Base-by-base conservation (phyloP, 2,888 invertebrate genomes). In the Diabrotica balteata region DNA sequence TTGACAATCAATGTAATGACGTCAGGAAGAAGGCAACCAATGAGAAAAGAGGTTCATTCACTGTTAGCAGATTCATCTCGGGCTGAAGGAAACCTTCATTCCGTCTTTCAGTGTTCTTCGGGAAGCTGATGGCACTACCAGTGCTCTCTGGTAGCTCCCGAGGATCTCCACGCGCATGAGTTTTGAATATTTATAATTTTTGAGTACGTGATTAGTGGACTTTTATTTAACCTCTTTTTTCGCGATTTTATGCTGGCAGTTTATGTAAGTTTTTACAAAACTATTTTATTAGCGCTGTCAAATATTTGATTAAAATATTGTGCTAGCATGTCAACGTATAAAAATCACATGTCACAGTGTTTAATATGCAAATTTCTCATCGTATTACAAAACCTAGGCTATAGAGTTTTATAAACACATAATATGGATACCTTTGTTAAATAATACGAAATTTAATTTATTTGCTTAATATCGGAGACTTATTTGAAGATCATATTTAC, bases 1-100 rank as follows among this genome's bases (percentile, higher is more conserved):
- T 84, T 84, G 86, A 88, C 88, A 90, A 88, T 88, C 90, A 89
- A 90, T 90, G 89, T 87, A 81, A 88, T 91, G 91, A 91, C 91
- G 91, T 91, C 91, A 91, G 88, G 74, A 78, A 73, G 76, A 74
- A 69, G 78, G 81, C 80, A 80, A 84, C 91, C 91, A 91, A 91
- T 91, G 84, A 80, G 81, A 77, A 79, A 78, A 76, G 82, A 82
- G 87, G 86, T 88, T 89, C 91, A 91, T 91, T 91, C 91, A 91
- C 84, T 82, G 83, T 81, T 81, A 76, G 78, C 55, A 57, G 55
- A 57, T 57, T 57, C 55, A 57, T 57, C 55, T 57, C 55, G 9
- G 55, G 55, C 11, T 57, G 44, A 44, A 44, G 11, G 43, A 57
- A 78, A 76, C 79, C 78, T 78, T 68, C 68, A 59, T 60, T 64